A percentile compares a stretch with the other conserved stretches of the same genome.
Evolutionary conservation across 92 coral and sea anemone species (phyloP).

Genomic region (Palythoa grandiflora): DNA sequence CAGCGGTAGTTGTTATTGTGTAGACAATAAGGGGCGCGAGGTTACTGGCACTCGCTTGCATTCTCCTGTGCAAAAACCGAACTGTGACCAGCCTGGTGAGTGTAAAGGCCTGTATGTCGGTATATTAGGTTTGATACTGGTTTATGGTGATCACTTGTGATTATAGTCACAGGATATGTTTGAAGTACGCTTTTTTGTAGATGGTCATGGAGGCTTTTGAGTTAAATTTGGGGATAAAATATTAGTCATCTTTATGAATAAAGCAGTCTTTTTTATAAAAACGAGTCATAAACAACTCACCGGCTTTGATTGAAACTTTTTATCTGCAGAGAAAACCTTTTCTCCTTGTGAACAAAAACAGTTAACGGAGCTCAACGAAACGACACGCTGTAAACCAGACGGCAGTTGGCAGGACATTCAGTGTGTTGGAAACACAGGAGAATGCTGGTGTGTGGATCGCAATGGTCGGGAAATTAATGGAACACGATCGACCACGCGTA

Average conservation of each 20-base stretch:
- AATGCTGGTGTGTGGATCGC: conserved; percentile 89
- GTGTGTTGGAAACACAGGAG: conserved; percentile 67
- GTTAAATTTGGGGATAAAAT: no score
- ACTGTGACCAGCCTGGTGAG: conserved; percentile 51
- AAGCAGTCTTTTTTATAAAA: no score
- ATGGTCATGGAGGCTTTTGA: no score
- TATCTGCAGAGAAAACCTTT: background rate
- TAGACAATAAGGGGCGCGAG: conserved; percentile 73
- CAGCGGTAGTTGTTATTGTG: conserved; percentile 79
- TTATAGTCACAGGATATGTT: no score
- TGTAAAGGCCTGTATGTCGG: background rate
- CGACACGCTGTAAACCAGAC: conserved; percentile 81
- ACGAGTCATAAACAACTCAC: no score
- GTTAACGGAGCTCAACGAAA: background rate
- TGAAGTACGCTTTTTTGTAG: no score
- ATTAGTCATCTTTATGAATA: no score
- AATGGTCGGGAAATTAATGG: conserved; percentile 70
- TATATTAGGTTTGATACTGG: no score
- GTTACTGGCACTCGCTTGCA: conserved; percentile 59
- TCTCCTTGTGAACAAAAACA: conserved; percentile 17
- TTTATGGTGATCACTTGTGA: no score
- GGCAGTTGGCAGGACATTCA: conserved; percentile 91
- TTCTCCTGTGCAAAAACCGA: conserved; percentile 56
- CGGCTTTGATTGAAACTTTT: no score
- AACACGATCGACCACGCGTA: conserved; percentile 59